Evolutionary conservation across 2,888 invertebrate genomes (phyloP), one percentile per base, ranked within the genome.

Genomic region (Oligia fasciuncula): DNA sequence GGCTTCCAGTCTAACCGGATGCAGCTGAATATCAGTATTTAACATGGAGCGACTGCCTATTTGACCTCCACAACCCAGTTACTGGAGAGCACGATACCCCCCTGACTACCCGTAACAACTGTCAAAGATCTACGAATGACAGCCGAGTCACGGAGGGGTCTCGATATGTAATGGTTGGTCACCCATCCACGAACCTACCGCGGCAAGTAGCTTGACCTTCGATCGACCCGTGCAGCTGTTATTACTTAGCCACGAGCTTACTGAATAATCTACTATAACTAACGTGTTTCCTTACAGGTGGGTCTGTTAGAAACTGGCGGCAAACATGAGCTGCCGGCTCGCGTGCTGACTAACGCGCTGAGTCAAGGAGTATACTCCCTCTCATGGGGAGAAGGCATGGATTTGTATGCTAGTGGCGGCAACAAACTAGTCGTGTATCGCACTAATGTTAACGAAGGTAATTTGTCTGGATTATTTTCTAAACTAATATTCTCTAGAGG

Each of bases 361-460:
- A 85, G 85, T 4, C 91, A 94, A 17, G 95, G 95, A 49, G 97
- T 98, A 70, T 98, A 98, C 91, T 95, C 97, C 9, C 90, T 98
- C 65, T 95, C 97, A 79, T 98, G 98, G 98, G 98, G 97, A 5
- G 97, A 97, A 1, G 91, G 91, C 5, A 91, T 93, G 85, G 92
- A 93, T 1, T 93, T 98, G 82, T 98, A 97, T 93, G 98, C 97
- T 4, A 97, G 97, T 89, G 98, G 97, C 0, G 97, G 97, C 88
- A 97, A 97, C 0, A 96, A 97, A 78, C 92, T 98, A 3, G 95
- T 97, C 8, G 91, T 97, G 71, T 98, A 97, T 88, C 89, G 96
- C 85, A 90, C 95, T 0, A 92, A 94, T 29, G 95, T 93, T 73
- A 94, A 96, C 65, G 92, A 95, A 90, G 97, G 98, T 98, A 92